phyloP scores from a whole-genome alignment of 2,888 invertebrate genomes.

The Athalia rosae region DNA sequence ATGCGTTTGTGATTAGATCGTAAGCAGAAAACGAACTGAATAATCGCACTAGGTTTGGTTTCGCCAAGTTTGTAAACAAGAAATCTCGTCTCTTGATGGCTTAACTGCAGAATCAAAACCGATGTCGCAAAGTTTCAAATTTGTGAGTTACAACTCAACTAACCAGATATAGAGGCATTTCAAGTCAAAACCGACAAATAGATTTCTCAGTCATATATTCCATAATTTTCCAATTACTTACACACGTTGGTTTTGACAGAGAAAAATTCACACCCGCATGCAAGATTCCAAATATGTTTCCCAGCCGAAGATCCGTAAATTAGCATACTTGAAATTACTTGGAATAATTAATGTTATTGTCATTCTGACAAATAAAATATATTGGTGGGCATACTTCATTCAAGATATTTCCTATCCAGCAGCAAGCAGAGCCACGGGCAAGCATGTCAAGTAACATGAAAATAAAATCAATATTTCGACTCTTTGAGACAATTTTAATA shows the following conservation, averaged over 20 bases:
- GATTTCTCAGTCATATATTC: neutral
- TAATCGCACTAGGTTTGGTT: too few relatives aligned
- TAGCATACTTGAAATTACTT: too few relatives aligned
- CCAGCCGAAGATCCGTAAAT: neutral
- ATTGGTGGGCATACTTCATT: too few relatives aligned
- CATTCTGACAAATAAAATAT: neutral
- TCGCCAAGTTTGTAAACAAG: too few relatives aligned
- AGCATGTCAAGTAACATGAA: neutral
- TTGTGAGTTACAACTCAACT: neutral
- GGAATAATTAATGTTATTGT: too few relatives aligned
- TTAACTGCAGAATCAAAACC: too few relatives aligned
- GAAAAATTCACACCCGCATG: conserved; percentile 38
- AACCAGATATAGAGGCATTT: conserved; percentile 25
- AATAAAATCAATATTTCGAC: conserved; percentile 8
- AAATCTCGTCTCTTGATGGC: too few relatives aligned
- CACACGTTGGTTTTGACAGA: conserved; percentile 10
- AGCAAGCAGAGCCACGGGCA: neutral
- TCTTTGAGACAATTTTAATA: conserved; percentile 34
- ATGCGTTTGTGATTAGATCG: too few relatives aligned
- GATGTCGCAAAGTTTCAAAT: neutral
- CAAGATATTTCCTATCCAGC: neutral
- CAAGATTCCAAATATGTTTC: neutral
- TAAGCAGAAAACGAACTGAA: too few relatives aligned
- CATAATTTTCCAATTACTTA: neutral
- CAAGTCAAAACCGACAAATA: conserved; percentile 36